phyloP scores from a whole-genome alignment of 2,888 invertebrate genomes.

The Aleiodes testaceus region DNA sequence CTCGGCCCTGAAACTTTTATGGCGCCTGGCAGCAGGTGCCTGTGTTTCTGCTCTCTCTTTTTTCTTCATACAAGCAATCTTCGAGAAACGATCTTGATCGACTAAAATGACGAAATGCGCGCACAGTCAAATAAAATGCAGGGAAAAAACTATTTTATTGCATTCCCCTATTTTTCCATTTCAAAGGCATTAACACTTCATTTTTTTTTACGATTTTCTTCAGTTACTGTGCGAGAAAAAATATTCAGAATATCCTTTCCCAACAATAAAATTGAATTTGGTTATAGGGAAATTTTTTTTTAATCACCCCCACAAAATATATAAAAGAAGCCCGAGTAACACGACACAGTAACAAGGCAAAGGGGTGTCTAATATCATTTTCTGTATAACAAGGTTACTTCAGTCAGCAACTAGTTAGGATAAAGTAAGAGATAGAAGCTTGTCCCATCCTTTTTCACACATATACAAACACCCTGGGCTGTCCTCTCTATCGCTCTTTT shows the following conservation, averaged over 20 bases:
- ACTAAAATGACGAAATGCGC: constrained; percentile 34
- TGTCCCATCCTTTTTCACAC: neutral
- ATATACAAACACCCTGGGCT: too few species aligned
- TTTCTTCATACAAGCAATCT: constrained; percentile 35
- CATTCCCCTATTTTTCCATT: neutral
- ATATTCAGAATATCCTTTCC: neutral
- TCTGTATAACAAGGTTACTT: constrained; percentile 60
- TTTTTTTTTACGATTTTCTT: constrained; percentile 19
- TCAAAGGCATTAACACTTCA: neutral
- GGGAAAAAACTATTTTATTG: neutral
- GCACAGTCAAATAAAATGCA: constrained; percentile 9
- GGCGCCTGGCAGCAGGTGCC: constrained; percentile 44
- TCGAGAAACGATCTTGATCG: constrained; percentile 34
- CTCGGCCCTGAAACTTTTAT: constrained; percentile 45
- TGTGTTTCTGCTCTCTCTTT: constrained; percentile 19
- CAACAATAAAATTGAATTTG: constrained; percentile 1
- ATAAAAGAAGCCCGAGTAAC: constrained; percentile 14
- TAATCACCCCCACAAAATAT: neutral
- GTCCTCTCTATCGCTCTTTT: neutral
- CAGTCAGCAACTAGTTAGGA: constrained; percentile 53
- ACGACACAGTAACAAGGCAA: constrained; percentile 23
- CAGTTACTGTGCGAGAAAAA: neutral
- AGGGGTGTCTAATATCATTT: constrained; percentile 53
- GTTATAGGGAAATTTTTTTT: neutral
- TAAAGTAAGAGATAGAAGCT: constrained; percentile 34